Evolutionary conservation across 2,797 vertebrate genomes (phyloP), one percentile per base, ranked within the genome.

Genomic region (Gymnocypris eckloni): DNA sequence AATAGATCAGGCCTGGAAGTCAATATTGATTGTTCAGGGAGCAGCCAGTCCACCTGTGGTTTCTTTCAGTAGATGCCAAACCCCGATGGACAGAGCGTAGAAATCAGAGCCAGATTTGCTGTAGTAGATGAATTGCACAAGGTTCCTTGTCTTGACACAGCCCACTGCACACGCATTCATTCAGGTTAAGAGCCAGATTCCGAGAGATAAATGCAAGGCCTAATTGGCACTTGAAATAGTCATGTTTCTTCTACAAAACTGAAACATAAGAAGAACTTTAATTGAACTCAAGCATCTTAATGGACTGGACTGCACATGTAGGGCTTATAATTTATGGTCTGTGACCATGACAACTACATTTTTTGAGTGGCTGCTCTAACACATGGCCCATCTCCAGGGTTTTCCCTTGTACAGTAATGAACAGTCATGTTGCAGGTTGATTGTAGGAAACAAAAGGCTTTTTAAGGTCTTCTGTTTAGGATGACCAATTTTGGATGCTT

Each of bases 211-310:
- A 90, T 85, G 86, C 16, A 78, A 85, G 76, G 88, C 76, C 86
- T 90, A 89, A 91, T 88, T 85, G 89, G 78, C 88, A 89, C 81
- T 91, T 89, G 81, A 90, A 87, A 78, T 81, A 64, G 86, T 89
- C 83, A 83, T 77, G 87, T 84, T 82, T 82, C 83, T 81, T 50
- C 82, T 82, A 81, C 50, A 85, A 89, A 88, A 86, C 70, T 86
- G 56, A 70, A 77, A 86, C 77, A 71, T 25, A 41, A 84, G 66
- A 88, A 83, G 33, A 76, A 72, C 28, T 88, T 89, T 92, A 86
- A 91, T 88, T 89, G 70, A 87, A 89, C 81, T 81, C 87, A 87
- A 76, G 67, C 70, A 59, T 89, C 78, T 85, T 86, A 88, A 90
- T 84, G 61, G 83, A 88, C 45, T 82, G 66, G 83, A 39, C 37